Evolutionary conservation across 2,888 invertebrate species (phyloP), one percentile per base, ranked within the genome.

Genomic region (Arrhopalites spinosus): DNA sequence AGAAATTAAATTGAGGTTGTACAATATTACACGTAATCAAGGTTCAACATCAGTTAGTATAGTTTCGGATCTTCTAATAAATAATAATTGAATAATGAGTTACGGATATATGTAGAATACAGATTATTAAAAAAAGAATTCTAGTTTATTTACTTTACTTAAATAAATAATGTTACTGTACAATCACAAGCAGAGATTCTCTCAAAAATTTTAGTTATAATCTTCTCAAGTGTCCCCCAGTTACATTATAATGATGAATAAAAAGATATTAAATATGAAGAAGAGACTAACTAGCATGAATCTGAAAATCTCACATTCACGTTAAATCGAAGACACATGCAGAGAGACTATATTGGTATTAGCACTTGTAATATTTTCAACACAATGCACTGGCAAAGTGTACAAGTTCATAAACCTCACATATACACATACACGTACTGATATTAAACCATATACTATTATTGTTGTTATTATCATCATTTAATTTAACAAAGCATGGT

Each of bases 221-320:
- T n/a, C 27, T 50, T 45, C 36, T 20, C 69, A 50, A 47, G 15
- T 53, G 69, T 69, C 53, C 47, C 29, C 53, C 47, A 29, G 45
- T 13, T 59, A 15, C 59, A 59, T 5, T 50, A 17, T 50, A 20
- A 15, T 8, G 3, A 50, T 15, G 3, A 50, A 11, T 15, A 50
- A 50, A 50, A 50, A 50, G 7, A 15, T 11, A 13, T 25, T 13
- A 23, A 59, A 27, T 5, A 15, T 25, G 59, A 25, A 59, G 27
- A 27, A 27, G 15, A 59, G 13, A 27, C 25, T 59, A 25, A 59
- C 59, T 59, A 59, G 27, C 23, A 5, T 50, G 50, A 15, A 50
- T 50, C 20, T 45, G 17, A 47, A 69, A 69, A 69, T 69, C 29
- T 69, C 53, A 20, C 53, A 69, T 69, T 69, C 69, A 69, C 30